A percentile compares a stretch with the other conserved stretches of the same genome.
These are phyloP conservation scores for Ispidina lecontei DNA, from an alignment of 2,797 vertebrate species.

Conservation along the genomic window DNA sequence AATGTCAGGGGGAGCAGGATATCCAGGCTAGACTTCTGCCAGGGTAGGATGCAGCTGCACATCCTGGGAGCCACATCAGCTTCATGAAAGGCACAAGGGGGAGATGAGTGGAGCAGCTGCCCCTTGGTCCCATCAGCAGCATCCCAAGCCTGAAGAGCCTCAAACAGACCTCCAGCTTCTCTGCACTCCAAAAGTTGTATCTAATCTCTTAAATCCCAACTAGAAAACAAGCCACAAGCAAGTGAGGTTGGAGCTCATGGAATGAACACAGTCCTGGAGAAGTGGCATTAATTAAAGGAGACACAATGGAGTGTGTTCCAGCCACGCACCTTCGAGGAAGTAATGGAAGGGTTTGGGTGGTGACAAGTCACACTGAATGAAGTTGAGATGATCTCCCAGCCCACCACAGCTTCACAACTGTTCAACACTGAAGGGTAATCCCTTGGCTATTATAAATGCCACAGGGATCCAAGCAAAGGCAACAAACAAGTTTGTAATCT, in stretches of 20 bases:
- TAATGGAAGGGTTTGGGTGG: fast-evolving
- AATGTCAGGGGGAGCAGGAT: neutral
- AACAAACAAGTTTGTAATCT: neutral
- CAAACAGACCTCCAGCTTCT: neutral
- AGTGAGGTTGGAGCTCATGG: neutral
- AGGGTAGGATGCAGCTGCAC: neutral
- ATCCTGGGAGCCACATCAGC: fast-evolving
- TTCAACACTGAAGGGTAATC: neutral
- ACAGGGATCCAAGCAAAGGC: neutral
- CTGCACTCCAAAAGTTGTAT: neutral
- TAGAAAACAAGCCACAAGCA: fast-evolving
- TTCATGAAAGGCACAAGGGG: fast-evolving
- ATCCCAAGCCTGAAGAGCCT: fast-evolving
- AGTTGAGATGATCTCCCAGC: neutral
- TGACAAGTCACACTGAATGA: neutral
- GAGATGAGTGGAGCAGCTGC: neutral
- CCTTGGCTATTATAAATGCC: neutral
- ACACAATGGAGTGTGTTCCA: fast-evolving
- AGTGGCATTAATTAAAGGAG: neutral
- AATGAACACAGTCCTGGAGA: fast-evolving
- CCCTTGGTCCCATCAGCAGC: fast-evolving
- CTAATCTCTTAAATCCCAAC: neutral
- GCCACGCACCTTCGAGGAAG: fast-evolving
- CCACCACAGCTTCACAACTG: fast-evolving
- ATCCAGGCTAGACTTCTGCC: fast-evolving